Conservation (phyloP, 2,113 vertebrate genomes). For the Mirounga angustirostris region DNA sequence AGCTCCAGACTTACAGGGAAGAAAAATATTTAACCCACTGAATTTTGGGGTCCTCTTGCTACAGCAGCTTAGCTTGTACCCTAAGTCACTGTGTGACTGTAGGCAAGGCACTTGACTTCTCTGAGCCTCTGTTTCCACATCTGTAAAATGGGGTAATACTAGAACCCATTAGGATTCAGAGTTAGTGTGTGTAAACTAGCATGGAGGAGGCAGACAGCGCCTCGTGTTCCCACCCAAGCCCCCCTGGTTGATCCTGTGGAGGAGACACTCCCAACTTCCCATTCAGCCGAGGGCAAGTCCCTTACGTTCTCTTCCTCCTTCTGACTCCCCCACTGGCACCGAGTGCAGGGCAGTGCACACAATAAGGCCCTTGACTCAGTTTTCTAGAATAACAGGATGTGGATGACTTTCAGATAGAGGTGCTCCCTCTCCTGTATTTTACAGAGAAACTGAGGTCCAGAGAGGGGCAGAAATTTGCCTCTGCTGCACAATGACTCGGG, state of each 20-base stretch:
- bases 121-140: neutral
- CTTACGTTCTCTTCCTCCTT: neutral
- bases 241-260: too few relatives aligned
- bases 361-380: neutral
- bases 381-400: neutral
- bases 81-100: neutral
- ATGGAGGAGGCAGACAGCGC: neutral
- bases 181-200: neutral
- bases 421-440: neutral
- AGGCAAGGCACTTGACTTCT: neutral
- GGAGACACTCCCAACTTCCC: neutral
- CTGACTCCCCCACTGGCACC: neutral
- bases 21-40: neutral
- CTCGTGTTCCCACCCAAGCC: rapidly evolving
- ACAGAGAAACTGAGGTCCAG: neutral
- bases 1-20: neutral
- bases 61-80: neutral
- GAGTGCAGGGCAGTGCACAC: neutral
- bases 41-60: neutral
- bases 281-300: neutral
- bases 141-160: neutral
- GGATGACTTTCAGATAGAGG: neutral
- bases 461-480: neutral
- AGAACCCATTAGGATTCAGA: neutral
- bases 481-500: neutral